Conservation (phyloP, 1,140 invertebrate species). For the Pantala flavescens region DNA sequence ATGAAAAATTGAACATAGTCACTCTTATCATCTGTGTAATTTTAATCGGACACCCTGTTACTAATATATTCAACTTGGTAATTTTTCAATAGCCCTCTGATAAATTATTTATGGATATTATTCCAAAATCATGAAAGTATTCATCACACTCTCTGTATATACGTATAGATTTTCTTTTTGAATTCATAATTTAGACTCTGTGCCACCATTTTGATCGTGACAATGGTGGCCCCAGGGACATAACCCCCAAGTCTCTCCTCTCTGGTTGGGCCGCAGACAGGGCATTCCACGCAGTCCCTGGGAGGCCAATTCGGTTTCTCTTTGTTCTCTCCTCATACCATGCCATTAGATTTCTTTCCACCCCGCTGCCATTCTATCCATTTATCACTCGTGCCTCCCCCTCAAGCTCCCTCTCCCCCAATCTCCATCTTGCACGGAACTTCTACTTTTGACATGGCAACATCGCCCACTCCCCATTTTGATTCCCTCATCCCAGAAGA, state of each 20-base stretch:
- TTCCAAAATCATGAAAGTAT: no score
- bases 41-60: no score
- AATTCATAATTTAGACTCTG: neutral
- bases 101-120: no score
- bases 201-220: neutral
- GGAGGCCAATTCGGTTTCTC: neutral
- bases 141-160: no score
- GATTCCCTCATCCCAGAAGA: constrained; percentile 2
- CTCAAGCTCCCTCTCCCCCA: neutral
- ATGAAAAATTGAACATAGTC: no score
- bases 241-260: neutral
- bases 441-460: neutral
- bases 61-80: no score
- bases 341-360: neutral
- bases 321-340: neutral
- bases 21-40: no score
- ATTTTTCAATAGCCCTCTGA: no score
- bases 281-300: neutral
- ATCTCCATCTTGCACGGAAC: constrained; percentile 7
- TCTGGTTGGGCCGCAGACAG: neutral
- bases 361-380: neutral
- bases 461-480: neutral
- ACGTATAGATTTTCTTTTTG: no score
- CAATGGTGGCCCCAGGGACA: neutral
- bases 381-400: neutral